A percentile compares a stretch with the other conserved stretches of the same genome.
Conservation (phyloP, 2,888 invertebrate species). For the Piscicola geometra region DNA sequence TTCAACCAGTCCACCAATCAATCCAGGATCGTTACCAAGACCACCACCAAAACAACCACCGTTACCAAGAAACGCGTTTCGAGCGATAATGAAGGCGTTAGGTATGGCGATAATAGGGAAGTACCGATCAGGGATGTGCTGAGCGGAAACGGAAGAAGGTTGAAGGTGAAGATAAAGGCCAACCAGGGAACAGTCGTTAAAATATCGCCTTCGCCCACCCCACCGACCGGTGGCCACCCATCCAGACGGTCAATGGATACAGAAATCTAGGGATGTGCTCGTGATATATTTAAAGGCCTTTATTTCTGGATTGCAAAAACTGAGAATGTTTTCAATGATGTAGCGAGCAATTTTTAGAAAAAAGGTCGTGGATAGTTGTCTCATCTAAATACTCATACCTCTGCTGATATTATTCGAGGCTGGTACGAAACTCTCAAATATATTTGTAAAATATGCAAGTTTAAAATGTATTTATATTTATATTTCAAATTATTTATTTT, state of each 20-base stretch:
- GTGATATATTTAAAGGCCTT: no score
- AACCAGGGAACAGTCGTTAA: conserved; percentile 34
- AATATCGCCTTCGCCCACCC: conserved; percentile 38
- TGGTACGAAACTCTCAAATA: not conserved
- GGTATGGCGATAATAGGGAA: not conserved
- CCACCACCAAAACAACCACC: conserved; percentile 12
- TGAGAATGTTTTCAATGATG: no score
- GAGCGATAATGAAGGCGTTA: not conserved
- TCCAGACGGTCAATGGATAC: conserved; percentile 25
- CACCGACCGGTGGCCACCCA: conserved; percentile 26
- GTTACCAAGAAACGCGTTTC: not conserved
- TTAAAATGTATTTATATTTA: not conserved
- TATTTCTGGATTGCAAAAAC: no score
- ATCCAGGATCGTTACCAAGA: not conserved
- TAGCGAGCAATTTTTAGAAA: no score
- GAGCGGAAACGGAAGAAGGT: conserved; percentile 9
- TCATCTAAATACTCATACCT: not conserved
- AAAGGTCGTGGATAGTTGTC: not conserved
- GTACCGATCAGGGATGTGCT: not conserved
- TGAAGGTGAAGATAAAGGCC: conserved; percentile 35
- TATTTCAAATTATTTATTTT: no score
- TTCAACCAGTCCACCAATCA: not conserved
- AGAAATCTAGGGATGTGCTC: not conserved
- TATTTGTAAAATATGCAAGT: not conserved
- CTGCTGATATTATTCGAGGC: not conserved